phyloP scores from a whole-genome alignment of 2,113 vertebrate genomes.

The Lamprologus callipterus region DNA sequence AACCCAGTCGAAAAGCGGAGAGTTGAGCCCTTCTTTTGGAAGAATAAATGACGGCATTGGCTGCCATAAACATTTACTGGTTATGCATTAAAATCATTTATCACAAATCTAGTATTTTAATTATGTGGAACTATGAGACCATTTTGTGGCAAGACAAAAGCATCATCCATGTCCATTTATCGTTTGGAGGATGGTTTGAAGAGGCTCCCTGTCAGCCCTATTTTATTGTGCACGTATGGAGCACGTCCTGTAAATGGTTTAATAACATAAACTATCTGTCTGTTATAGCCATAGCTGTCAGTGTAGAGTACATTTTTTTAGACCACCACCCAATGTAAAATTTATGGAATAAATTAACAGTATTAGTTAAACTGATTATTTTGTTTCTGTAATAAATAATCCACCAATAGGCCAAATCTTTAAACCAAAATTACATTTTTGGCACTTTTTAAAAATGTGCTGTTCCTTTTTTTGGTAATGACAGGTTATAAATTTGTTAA shows the following conservation, averaged over 20 bases:
- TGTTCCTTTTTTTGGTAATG: background rate
- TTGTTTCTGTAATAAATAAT: background rate
- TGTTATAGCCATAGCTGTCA: background rate
- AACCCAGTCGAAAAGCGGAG: background rate
- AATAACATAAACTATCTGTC: background rate
- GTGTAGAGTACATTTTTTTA: background rate
- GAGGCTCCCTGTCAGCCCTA: background rate
- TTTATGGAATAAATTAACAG: background rate
- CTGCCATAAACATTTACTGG: background rate
- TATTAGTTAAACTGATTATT: background rate
- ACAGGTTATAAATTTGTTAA: background rate
- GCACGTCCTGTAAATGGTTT: background rate
- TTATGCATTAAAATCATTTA: background rate
- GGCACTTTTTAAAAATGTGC: background rate
- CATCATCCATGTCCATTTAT: background rate
- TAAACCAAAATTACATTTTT: background rate
- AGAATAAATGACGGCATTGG: background rate
- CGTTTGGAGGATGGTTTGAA: background rate
- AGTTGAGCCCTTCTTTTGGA: background rate
- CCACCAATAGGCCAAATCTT: background rate
- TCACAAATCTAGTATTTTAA: background rate
- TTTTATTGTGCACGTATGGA: background rate
- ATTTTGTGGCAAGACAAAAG: background rate
- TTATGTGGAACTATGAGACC: background rate
- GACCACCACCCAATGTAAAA: background rate